Evolutionary conservation across 2,113 vertebrate genomes (phyloP), one percentile per base, ranked within the genome.

Genomic region (Cochlearius cochlearius): DNA sequence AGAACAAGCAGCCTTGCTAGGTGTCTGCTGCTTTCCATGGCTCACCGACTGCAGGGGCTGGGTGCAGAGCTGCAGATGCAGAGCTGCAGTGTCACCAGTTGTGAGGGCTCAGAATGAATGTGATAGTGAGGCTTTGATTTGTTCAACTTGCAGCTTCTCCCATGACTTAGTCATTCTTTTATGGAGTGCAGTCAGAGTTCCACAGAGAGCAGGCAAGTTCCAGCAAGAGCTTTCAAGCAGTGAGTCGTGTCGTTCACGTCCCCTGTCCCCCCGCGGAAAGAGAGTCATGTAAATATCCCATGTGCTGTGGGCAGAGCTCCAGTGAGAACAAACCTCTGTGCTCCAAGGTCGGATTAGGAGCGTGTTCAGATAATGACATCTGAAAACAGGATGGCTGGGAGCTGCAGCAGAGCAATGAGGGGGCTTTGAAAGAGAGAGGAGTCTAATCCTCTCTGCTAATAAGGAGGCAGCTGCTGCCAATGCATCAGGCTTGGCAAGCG

Each of bases 111-210:
- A 49, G 22, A 64, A 52, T 0, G 5, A 34, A 92, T 55, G 55
- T 77, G 81, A 15, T 21, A 39, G 23, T 30, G 82, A 94, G 88
- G 91, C 69, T 96, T 97, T 60, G 89, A 92, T 95, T 94, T 96
- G 96, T 94, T 93, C 94, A 90, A 8, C 88, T 90, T 92, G 93
- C 95, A 94, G 92, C 95, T 97, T 97, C 97, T 95, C 94, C 94
- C 90, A 67, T 69, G 91, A 82, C 86, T 96, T 80, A 89, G 95
- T 92, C 85, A 86, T 85, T 91, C 94, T 92, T 96, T 91, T 82
- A 68, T 90, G 96, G 96, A 93, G 86, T 69, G 94, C 95, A 96
- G 88, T 21, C 62, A 87, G 97, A 96, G 85, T 84, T 95, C 87
- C 81, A 80, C 95, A 87, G 94, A 88, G 87, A 96, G 92, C 74